phyloP scores from a whole-genome alignment of 2,113 vertebrate genomes.

The Oophaga pumilio region DNA sequence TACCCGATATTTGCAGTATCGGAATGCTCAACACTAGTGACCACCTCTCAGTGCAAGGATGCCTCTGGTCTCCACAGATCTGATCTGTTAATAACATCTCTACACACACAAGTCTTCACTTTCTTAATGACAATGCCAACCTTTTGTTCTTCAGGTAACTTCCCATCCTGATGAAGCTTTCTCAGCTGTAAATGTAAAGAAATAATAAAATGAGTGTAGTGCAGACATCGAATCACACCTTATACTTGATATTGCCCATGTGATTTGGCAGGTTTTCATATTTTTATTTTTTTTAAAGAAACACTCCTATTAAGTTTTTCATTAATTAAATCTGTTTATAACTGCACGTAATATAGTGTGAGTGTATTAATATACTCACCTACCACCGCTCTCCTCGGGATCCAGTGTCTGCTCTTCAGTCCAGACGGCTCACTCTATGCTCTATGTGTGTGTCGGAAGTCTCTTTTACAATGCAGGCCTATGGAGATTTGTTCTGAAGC shows the following conservation, averaged over 20 bases:
- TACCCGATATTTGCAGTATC: too few relatives aligned
- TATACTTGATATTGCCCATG: background rate
- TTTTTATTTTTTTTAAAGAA: background rate
- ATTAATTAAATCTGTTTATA: too few relatives aligned
- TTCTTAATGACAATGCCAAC: slow-evolving; percentile 64
- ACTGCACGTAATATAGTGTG: too few relatives aligned
- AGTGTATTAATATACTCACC: too few relatives aligned
- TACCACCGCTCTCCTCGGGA: too few relatives aligned
- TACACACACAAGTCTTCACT: background rate
- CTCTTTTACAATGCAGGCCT: too few relatives aligned
- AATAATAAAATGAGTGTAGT: background rate
- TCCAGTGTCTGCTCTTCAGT: too few relatives aligned
- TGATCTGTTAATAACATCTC: background rate
- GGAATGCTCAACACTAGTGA: too few relatives aligned
- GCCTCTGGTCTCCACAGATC: background rate
- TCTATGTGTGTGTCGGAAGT: too few relatives aligned
- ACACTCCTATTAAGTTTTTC: too few relatives aligned
- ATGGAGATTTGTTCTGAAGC: too few relatives aligned
- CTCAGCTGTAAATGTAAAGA: slow-evolving; percentile 68
- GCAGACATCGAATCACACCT: background rate
- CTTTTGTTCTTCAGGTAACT: slow-evolving; percentile 66
- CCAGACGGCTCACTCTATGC: too few relatives aligned
- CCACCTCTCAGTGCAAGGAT: background rate
- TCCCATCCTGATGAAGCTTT: slow-evolving; percentile 71
- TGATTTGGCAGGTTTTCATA: background rate